Percentiles rank a stretch among this genome's conserved stretches.
These are phyloP conservation scores for Blastomussa wellsi DNA, from an alignment of 92 coral and sea anemone species.

Conservation along the genomic window DNA sequence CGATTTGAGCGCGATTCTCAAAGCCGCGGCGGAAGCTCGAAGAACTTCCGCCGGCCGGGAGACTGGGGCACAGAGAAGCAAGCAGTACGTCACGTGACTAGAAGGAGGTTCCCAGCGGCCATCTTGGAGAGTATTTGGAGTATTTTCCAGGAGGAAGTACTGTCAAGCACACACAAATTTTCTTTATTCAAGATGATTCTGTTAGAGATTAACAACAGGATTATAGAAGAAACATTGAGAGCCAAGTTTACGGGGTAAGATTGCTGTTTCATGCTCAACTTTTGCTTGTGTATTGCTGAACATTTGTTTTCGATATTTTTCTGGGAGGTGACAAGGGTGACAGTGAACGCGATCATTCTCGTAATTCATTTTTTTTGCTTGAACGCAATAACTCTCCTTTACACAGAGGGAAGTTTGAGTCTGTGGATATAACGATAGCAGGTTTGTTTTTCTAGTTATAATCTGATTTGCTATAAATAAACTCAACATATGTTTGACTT, in stretches of 20 bases:
- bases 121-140: constrained; percentile 59
- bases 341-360: background rate
- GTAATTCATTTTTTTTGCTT: background rate
- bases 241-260: constrained; percentile 89
- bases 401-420: constrained; percentile 92
- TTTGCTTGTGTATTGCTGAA: constrained; percentile 4
- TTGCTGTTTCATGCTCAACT: background rate
- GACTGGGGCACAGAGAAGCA: constrained; percentile 38
- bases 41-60: background rate
- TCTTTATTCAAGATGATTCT: constrained; percentile 79
- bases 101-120: constrained; percentile 71
- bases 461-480: background rate
- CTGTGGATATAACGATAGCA: constrained; percentile 92
- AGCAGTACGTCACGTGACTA: constrained; percentile 72
- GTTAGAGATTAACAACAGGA: constrained; percentile 87
- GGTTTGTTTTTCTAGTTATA: constrained; percentile 59
- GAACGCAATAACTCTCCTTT: constrained; percentile 10
- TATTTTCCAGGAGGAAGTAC: constrained; percentile 39
- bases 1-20: too few relatives aligned
- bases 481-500: background rate
- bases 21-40: too few relatives aligned
- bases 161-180: constrained; percentile 9
- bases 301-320: constrained; percentile 1
- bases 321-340: background rate
- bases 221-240: constrained; percentile 80